Conservation (phyloP, 1,140 invertebrate species). For the Elysia chlorotica region DNA sequence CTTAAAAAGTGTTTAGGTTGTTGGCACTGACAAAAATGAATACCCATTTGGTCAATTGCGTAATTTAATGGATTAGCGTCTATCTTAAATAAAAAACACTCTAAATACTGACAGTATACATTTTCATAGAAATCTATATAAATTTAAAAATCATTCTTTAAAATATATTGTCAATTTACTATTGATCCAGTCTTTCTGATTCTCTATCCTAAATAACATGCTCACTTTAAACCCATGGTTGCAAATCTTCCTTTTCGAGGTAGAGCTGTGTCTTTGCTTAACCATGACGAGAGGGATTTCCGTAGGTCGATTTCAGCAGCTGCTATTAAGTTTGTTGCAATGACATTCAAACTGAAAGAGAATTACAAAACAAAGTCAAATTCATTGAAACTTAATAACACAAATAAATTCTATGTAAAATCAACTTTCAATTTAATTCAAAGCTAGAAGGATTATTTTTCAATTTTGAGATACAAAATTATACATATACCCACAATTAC, state of each 20-base stretch:
- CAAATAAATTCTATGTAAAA: not conserved
- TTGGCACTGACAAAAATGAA: too few species aligned
- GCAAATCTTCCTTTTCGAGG: constrained; percentile 2
- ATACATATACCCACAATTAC: not conserved
- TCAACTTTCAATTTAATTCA: not conserved
- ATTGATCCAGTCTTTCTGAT: not conserved
- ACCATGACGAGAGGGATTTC: constrained; percentile 29
- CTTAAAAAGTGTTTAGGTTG: too few species aligned
- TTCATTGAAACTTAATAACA: not conserved
- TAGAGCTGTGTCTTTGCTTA: constrained; percentile 20
- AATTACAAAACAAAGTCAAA: not conserved
- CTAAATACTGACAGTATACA: not conserved
- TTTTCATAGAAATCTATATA: not conserved
- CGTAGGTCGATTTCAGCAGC: constrained; percentile 33
- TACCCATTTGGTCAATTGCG: not conserved
- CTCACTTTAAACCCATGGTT: not conserved
- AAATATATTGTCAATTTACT: not conserved
- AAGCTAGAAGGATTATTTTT: not conserved
- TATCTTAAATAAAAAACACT: not conserved
- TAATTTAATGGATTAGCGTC: not conserved
- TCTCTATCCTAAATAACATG: not conserved
- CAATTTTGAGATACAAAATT: not conserved
- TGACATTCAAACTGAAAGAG: constrained; percentile 31
- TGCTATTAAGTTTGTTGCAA: constrained; percentile 35
- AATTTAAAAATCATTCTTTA: not conserved